Conservation (phyloP, 2,888 invertebrate species). For the Calephelis perditalis region DNA sequence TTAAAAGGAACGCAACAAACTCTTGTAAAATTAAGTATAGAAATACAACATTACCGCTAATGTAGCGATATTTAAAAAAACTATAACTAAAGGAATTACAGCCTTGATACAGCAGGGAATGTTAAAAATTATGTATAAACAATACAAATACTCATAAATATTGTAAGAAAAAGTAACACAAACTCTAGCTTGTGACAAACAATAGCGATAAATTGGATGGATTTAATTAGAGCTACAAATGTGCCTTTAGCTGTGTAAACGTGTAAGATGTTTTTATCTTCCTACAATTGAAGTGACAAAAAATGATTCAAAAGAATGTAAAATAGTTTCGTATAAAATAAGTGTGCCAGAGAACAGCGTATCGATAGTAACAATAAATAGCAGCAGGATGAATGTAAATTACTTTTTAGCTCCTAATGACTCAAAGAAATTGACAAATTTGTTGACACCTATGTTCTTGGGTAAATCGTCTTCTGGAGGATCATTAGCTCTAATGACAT, state of each 20-base stretch:
- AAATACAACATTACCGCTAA: not conserved
- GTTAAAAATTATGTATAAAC: not conserved
- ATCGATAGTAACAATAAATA: not conserved
- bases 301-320: not conserved
- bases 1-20: not conserved
- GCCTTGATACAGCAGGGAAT: not conserved
- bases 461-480: conserved; percentile 70
- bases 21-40: not conserved
- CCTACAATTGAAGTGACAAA: not conserved
- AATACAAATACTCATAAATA: not conserved
- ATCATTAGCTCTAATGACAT: conserved; percentile 67
- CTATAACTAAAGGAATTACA: not conserved
- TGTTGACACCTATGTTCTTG: conserved; percentile 70
- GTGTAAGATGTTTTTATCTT: not conserved
- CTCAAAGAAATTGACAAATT: conserved; percentile 71
- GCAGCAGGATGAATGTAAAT: conserved; percentile 19
- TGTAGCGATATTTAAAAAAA: not conserved
- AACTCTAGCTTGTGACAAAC: not conserved
- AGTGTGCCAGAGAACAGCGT: not conserved
- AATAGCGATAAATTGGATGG: not conserved
- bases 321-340: not conserved
- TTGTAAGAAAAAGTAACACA: not conserved
- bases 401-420: conserved; percentile 69
- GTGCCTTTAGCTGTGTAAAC: not conserved
- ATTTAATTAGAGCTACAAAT: not conserved